Percentiles rank a stretch among this genome's conserved stretches.
phyloP scores from a whole-genome alignment of 2,113 vertebrate species.

The Pampusana beccarii region DNA sequence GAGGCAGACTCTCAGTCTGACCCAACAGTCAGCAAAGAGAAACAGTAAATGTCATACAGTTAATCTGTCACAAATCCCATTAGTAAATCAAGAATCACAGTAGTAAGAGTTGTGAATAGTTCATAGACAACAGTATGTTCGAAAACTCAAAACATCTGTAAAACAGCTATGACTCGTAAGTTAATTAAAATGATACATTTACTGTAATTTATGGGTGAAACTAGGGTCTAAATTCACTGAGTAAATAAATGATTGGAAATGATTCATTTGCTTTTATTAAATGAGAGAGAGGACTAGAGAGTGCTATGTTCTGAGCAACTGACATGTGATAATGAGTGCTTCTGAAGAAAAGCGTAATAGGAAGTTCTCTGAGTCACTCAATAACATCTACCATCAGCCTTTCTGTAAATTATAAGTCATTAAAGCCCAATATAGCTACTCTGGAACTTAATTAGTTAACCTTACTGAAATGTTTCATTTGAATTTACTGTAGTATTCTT shows the following conservation, averaged over 20 bases:
- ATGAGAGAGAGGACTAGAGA: background rate
- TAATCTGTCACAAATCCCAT: background rate
- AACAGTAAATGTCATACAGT: background rate
- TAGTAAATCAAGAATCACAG: background rate
- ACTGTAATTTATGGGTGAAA: conserved; percentile 14
- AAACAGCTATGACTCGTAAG: background rate
- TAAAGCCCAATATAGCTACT: conserved; percentile 1
- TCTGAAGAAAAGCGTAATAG: background rate
- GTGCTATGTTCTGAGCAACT: background rate
- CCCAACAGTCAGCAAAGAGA: background rate
- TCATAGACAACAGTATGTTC: background rate
- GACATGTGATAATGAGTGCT: conserved; percentile 22
- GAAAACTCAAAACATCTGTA: background rate
- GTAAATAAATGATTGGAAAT: conserved; percentile 24
- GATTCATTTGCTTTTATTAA: conserved; percentile 41
- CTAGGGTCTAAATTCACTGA: background rate
- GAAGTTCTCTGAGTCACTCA: conserved; percentile 19
- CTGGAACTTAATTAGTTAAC: background rate
- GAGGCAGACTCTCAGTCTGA: background rate
- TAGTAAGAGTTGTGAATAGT: background rate
- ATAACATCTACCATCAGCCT: background rate
- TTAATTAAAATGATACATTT: conserved; percentile 32
- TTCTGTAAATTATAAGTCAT: conserved; percentile 31
- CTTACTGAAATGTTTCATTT: background rate
- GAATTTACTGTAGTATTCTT: background rate